Base-by-base conservation (phyloP, 2,797 vertebrate genomes). In the Bradypus variegatus region DNA sequence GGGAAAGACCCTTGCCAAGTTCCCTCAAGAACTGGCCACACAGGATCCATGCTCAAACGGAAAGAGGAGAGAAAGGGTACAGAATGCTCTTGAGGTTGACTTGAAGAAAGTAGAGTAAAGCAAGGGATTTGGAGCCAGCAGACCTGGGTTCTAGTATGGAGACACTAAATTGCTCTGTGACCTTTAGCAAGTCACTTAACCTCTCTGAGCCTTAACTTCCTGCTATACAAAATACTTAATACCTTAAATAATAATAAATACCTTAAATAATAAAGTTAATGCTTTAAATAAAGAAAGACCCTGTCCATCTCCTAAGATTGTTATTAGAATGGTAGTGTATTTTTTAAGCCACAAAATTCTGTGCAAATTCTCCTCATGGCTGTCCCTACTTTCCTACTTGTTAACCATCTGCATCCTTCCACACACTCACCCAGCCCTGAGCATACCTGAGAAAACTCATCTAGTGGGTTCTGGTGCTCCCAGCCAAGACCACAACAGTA, bases 311-410 rank as follows among this genome's bases (percentile, higher is more conserved):
- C 53, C 31, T 87, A 70, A 69, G 75, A 70, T 38, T 83, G 33
- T 38, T 41, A 11, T 25, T 48, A 18, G 89, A 16, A 85, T 33
- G 67, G 38, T 23, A 41, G 31, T 67, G 33, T 88, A 45, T 41
- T 95, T 90, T 65, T 73, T 58, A 77, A 45, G 29, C 50, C 62
- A 78, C 58, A 81, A 73, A 87, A 79, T 73, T 90, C 81, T 80
- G 48, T 67, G 80, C 76, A 80, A 73, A n/a, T 70, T 62, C 18
- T 86, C 89, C 60, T 81, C 2, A 1, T 29, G 21, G 48, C 72
- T 75, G 64, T 70, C 60, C 48, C 79, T 62, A 27, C 67, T 77
- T 84, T 45, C 55, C 55, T 88, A 50, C 72, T 91, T 38, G 55
- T 45, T 88, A 87, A 55, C 70, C 92, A 69, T 91, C 92, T 53